Percentiles rank a stretch among this genome's conserved stretches.
Evolutionary conservation across 1,140 invertebrate genomes (phyloP).

Genomic region (Eriosoma lanigerum): DNA sequence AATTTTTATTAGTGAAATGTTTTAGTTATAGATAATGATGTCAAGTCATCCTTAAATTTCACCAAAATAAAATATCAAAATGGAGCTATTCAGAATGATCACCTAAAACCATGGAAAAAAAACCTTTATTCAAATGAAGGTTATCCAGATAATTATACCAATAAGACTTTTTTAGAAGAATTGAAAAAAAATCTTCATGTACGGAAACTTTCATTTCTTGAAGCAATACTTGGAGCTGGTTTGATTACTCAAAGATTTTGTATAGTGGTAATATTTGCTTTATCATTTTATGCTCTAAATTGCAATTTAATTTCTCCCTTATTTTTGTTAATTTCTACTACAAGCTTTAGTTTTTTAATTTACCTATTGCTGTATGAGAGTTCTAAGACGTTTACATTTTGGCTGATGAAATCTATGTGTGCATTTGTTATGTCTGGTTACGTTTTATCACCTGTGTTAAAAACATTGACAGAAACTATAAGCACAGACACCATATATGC

Average conservation of each 20-base stretch:
- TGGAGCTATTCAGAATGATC: constrained; percentile 54
- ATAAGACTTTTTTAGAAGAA: constrained; percentile 80
- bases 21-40: constrained; percentile 30
- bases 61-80: constrained; percentile 25
- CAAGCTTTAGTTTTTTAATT: constrained; percentile 63
- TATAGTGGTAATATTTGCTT: constrained; percentile 72
- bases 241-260: constrained; percentile 74
- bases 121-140: constrained; percentile 85
- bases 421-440: constrained; percentile 83
- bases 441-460: constrained; percentile 85
- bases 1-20: too few species aligned
- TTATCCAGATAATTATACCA: constrained; percentile 90
- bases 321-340: constrained; percentile 64
- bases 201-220: constrained; percentile 67
- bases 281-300: constrained; percentile 74
- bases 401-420: constrained; percentile 65
- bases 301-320: constrained; percentile 68
- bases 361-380: constrained; percentile 61
- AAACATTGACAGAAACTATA: constrained; percentile 91
- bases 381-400: constrained; percentile 59
- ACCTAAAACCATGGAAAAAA: constrained; percentile 71
- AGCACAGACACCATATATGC: constrained; percentile 97
- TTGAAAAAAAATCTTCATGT: constrained; percentile 81
- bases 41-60: neutral
- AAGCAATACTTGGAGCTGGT: constrained; percentile 73